These are phyloP conservation scores for Tragulus kanchil DNA, from an alignment of 2,113 vertebrate species.

Conservation along the genomic window DNA sequence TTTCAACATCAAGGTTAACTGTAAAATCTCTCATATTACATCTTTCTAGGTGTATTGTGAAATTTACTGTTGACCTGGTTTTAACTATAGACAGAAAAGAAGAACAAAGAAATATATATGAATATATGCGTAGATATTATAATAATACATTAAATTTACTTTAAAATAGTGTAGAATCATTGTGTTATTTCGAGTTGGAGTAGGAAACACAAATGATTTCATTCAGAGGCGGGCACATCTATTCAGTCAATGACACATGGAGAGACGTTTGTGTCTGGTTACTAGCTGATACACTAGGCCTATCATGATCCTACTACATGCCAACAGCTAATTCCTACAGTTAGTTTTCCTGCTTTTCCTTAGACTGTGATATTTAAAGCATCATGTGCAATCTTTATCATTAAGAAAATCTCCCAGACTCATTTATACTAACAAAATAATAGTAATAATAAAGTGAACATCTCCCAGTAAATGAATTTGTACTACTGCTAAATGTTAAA, in stretches of 20 bases:
- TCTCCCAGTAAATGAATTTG: neutral
- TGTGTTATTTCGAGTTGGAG: neutral
- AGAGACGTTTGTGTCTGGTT: neutral
- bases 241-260: neutral
- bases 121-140: neutral
- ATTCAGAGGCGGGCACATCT: neutral
- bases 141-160: neutral
- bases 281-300: neutral
- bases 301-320: neutral
- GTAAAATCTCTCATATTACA: neutral
- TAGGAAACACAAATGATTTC: neutral
- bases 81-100: too few species aligned
- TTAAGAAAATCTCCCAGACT: neutral
- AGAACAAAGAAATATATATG: neutral
- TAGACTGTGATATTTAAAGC: neutral
- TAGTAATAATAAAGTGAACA: neutral
- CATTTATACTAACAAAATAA: neutral
- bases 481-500: constrained; percentile 14
- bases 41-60: neutral
- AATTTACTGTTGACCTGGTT: neutral
- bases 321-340: neutral
- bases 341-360: neutral
- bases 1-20: constrained; percentile 31
- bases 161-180: neutral
- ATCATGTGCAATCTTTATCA: neutral